phyloP scores from a whole-genome alignment of 1,140 invertebrate genomes.

The Trichonephila inaurata region DNA sequence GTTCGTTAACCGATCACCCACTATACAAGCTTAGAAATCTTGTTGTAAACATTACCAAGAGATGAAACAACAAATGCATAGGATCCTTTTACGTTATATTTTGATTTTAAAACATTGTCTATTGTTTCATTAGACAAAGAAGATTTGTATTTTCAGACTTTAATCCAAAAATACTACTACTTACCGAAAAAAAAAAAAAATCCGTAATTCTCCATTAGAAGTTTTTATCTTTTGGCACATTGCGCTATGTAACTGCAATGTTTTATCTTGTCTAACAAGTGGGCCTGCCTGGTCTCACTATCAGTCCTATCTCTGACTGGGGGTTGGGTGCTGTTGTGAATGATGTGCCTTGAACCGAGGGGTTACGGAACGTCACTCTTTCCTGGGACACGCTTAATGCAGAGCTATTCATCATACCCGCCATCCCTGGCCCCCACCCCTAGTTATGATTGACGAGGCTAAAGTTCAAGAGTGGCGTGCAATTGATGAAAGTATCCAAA shows the following conservation, averaged over 20 bases:
- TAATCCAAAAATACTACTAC: background rate
- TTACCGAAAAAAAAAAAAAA: too few species aligned
- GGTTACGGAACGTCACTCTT: conserved; percentile 52
- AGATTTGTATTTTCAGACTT: background rate
- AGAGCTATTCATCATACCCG: conserved; percentile 65
- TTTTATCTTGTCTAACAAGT: conserved; percentile 73
- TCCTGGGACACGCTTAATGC: conserved; percentile 55
- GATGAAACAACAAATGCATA: too few species aligned
- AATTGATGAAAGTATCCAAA: conserved; percentile 36
- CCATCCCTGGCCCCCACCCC: background rate
- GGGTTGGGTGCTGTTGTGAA: background rate
- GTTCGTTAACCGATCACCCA: too few species aligned
- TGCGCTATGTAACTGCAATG: conserved; percentile 41
- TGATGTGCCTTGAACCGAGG: conserved; percentile 37
- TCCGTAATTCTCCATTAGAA: background rate
- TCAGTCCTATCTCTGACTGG: background rate
- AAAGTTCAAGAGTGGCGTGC: conserved; percentile 39
- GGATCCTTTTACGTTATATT: too few species aligned
- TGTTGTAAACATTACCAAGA: too few species aligned
- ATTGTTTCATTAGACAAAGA: too few species aligned
- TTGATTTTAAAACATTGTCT: too few species aligned
- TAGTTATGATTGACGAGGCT: conserved; percentile 48
- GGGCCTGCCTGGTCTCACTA: conserved; percentile 22
- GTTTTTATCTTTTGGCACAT: conserved; percentile 41
- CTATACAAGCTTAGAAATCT: too few species aligned